Conservation (phyloP, 1,140 invertebrate genomes). For the Drosophila prosaltans region DNA sequence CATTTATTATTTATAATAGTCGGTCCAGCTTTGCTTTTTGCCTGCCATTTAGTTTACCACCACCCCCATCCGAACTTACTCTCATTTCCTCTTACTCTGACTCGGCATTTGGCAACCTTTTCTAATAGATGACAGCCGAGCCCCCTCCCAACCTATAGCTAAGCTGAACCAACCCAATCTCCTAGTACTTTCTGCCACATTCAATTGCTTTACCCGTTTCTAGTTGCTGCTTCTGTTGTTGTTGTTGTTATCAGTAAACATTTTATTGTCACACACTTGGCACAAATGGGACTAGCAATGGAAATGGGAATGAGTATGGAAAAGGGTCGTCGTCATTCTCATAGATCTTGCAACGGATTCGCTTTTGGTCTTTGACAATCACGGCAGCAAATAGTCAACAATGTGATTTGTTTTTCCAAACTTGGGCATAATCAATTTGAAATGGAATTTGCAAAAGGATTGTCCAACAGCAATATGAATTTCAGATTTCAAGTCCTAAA, state of each 20-base stretch:
- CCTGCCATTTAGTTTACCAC: conserved; percentile 67
- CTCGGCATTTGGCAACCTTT: conserved; percentile 9
- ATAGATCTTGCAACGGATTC: conserved; percentile 2
- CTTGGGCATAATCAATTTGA: conserved; percentile 47
- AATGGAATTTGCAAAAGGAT: conserved; percentile 44
- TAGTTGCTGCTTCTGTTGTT: conserved; percentile 22
- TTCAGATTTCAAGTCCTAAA: background rate
- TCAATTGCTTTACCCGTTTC: conserved; percentile 68
- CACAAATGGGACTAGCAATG: conserved; percentile 68
- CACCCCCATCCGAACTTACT: conserved; percentile 28
- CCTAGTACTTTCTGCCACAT: conserved; percentile 75
- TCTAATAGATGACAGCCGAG: conserved; percentile 16
- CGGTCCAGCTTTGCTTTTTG: conserved; percentile 66
- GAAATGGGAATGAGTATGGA: conserved; percentile 2
- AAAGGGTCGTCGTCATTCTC: conserved; percentile 18
- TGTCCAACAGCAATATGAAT: background rate
- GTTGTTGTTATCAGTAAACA: conserved; percentile 76
- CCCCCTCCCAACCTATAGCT: conserved; percentile 23
- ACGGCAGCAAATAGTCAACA: conserved; percentile 75
- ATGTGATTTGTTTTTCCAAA: conserved; percentile 64
- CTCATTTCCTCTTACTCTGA: background rate
- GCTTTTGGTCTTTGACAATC: conserved; percentile 58
- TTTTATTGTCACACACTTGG: conserved; percentile 81
- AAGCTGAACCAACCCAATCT: conserved; percentile 31
- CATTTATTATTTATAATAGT: conserved; percentile 82